Evolutionary conservation across 2,888 invertebrate genomes (phyloP).

Genomic region (Acrocyrtus sp.): DNA sequence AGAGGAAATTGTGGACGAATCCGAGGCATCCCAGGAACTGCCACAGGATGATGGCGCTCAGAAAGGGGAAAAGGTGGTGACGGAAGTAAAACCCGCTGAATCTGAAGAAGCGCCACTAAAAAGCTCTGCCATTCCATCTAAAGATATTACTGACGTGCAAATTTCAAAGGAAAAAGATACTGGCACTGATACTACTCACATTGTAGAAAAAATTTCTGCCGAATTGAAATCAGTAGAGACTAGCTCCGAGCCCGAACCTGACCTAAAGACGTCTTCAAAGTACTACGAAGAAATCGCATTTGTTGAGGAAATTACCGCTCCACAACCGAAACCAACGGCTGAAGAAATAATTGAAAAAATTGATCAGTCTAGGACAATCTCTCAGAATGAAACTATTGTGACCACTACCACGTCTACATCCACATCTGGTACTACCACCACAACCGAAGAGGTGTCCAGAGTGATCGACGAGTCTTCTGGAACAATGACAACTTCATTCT

Average conservation of each 20-base stretch:
- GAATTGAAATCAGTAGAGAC: slow-evolving; percentile 30
- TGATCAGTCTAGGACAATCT: slow-evolving; percentile 18
- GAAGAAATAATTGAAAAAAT: slow-evolving; percentile 26
- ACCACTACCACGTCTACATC: slow-evolving; percentile 3
- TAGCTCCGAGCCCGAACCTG: slow-evolving; percentile 24
- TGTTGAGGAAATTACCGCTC: slow-evolving; percentile 22
- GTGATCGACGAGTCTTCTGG: slow-evolving; percentile 32
- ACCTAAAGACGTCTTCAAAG: slow-evolving; percentile 23
- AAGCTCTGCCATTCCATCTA: too few relatives aligned
- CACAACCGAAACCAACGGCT: slow-evolving; percentile 5
- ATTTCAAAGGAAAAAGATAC: too few relatives aligned
- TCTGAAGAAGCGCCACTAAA: too few relatives aligned
- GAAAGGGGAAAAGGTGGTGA: slow-evolving; percentile 24
- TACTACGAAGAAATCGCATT: slow-evolving; percentile 43
- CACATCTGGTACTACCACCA: slow-evolving; percentile 14
- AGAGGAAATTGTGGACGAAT: slow-evolving; percentile 13
- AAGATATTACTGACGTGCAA: too few relatives aligned
- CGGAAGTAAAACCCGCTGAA: too few relatives aligned
- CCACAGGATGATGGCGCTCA: not conserved
- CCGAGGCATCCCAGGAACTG: not conserved
- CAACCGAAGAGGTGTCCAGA: slow-evolving; percentile 10
- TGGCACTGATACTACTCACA: too few relatives aligned
- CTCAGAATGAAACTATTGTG: slow-evolving; percentile 7
- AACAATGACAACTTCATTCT: slow-evolving; percentile 41
- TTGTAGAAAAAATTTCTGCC: slow-evolving; percentile 23